These are phyloP conservation scores for Anneissia japonica DNA, from an alignment of 35 echinoderm and acorn worm species.

Conservation along the genomic window DNA sequence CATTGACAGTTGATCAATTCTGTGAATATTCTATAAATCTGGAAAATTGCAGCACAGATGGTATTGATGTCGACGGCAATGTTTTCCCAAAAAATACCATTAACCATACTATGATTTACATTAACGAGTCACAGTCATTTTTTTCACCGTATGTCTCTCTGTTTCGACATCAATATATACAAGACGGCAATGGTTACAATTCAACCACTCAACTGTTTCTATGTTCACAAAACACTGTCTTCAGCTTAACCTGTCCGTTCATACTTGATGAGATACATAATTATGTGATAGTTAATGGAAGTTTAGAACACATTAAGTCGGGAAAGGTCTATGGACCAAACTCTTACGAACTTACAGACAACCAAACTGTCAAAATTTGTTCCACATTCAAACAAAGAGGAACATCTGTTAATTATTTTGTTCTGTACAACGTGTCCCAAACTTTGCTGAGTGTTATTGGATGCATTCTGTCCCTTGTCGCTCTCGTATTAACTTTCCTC, in stretches of 20 bases:
- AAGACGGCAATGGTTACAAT: background rate
- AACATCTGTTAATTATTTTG: background rate
- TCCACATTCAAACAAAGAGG: background rate
- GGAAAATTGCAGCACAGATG: background rate
- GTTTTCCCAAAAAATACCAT: background rate
- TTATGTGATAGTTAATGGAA: background rate
- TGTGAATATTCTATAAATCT: background rate
- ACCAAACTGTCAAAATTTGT: background rate
- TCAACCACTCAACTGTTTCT: background rate
- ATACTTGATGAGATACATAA: background rate
- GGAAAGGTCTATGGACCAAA: background rate
- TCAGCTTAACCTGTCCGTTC: background rate
- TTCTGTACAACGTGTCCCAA: background rate
- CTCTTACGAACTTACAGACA: background rate
- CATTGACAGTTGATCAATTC: background rate
- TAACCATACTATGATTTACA: background rate
- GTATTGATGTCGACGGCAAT: background rate
- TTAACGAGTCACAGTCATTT: background rate
- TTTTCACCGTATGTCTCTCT: background rate
- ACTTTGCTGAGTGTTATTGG: background rate
- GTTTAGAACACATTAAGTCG: background rate
- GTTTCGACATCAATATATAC: background rate
- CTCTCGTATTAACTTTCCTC: conserved; percentile 32
- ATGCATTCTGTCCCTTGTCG: conserved; percentile 1
- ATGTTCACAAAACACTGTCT: background rate